Evolutionary conservation across 2,797 vertebrate genomes (phyloP), one percentile per base, ranked within the genome.

Genomic region (Sebastes oblongus): DNA sequence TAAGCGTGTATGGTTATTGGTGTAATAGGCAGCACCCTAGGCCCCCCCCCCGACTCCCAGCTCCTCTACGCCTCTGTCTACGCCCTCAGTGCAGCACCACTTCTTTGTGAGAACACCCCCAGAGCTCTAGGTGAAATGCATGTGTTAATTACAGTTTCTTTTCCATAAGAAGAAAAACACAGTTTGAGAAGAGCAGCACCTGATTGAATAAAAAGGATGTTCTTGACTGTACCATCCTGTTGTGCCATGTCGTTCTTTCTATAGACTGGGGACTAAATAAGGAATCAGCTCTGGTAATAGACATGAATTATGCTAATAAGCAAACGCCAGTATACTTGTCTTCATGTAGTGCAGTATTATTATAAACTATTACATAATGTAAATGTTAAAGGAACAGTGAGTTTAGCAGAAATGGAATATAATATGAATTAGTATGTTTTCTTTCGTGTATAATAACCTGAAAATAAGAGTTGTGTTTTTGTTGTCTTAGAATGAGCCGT

Each of bases 71-170:
- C 92, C 89, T 86, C 92, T 92, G 85, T 93, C 90, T 80, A 78
- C 80, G 75, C 89, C 89, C 91, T 94, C 91, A 88, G 88, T 81
- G 91, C 90, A 91, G 86, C 90, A 80, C 89, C 93, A 91, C 89
- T 90, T 94, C 86, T 91, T 91, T 92, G 90, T 91, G 87, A 93
- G 85, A 94, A 93, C 95, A 95, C 94, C 94, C 95, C 91, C 93
- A 93, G 93, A 94, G 94, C 93, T 92, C 94, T 93, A 92, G 93
- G 94, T 96, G 95, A 96, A 96, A 95, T 96, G 96, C 96, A 97
- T 97, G 96, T 97, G 96, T 96, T 96, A 96, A 96, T 96, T 96
- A 96, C 96, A 96, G 94, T 96, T 96, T 96, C 95, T 96, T 97
- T 97, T 96, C 95, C 96, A 96, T 96, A 96, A 96, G 94, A 96